Conservation (phyloP, 2,113 vertebrate species). For the Sander vitreus region DNA sequence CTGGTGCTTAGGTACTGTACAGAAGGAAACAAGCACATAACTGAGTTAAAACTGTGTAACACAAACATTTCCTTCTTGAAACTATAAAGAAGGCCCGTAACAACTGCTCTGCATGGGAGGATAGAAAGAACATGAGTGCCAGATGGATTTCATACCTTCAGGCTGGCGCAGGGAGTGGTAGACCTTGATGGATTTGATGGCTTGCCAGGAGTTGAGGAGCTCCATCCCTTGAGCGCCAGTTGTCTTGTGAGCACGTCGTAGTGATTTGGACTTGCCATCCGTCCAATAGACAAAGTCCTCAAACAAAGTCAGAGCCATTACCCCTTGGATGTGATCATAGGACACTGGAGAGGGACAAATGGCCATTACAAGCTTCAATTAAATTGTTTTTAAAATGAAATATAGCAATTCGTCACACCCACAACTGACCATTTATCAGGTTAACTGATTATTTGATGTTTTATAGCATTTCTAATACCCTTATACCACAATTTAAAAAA, state of each 20-base stretch:
- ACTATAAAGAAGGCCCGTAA: constrained; percentile 13
- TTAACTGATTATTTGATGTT: background rate
- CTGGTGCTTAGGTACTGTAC: constrained; percentile 92
- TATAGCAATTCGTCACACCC: background rate
- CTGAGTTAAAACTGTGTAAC: constrained; percentile 23
- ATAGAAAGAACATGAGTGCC: constrained; percentile 50
- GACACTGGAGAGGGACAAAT: constrained; percentile 88
- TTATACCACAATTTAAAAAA: background rate
- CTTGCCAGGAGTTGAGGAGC: constrained; percentile 97
- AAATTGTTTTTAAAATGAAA: background rate
- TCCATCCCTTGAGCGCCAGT: constrained; percentile 90
- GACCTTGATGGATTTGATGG: constrained; percentile 97
- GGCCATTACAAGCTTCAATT: constrained; percentile 23
- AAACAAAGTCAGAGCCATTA: constrained; percentile 96
- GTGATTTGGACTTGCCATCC: constrained; percentile 97
- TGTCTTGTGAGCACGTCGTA: constrained; percentile 96
- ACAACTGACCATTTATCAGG: background rate
- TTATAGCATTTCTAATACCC: background rate
- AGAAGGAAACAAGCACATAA: constrained; percentile 41
- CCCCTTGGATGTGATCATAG: constrained; percentile 94
- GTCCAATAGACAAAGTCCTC: constrained; percentile 99
- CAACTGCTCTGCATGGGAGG: constrained; percentile 14
- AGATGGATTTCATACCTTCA: constrained; percentile 88
- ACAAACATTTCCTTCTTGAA: constrained; percentile 36
- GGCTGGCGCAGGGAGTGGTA: constrained; percentile 97